Conservation (phyloP, 1,140 invertebrate genomes). For the Vanessa tameamea region DNA sequence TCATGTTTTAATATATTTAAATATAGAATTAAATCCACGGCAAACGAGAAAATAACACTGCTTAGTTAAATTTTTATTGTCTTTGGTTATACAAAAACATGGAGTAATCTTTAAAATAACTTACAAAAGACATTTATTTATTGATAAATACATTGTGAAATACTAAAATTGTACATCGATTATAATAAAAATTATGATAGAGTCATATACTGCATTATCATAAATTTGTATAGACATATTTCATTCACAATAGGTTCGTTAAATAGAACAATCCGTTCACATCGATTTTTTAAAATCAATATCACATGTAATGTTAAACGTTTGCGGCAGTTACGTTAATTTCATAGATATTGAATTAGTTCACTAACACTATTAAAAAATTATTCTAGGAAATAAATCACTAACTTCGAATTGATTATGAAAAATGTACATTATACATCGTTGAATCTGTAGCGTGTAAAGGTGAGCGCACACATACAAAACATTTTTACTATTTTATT, state of each 20-base stretch:
- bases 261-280: neutral
- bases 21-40: constrained; percentile 9
- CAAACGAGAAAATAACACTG: constrained; percentile 57
- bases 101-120: constrained; percentile 78
- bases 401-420: neutral
- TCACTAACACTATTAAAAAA: constrained; percentile 1
- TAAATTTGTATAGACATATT: constrained; percentile 10
- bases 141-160: constrained; percentile 73
- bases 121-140: constrained; percentile 78
- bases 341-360: neutral
- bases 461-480: neutral
- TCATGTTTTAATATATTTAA: neutral
- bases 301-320: neutral
- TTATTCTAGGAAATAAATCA: neutral
- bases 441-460: neutral
- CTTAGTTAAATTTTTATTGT: constrained; percentile 80
- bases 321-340: neutral
- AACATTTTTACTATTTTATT: neutral
- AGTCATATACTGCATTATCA: constrained; percentile 8
- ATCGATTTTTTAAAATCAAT: constrained; percentile 3
- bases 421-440: neutral
- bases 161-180: constrained; percentile 75
- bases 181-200: constrained; percentile 62
- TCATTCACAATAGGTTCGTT: neutral
- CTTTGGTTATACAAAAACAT: constrained; percentile 80